Evolutionary conservation across 1,140 invertebrate genomes (phyloP).

Genomic region (Lepidurus couesii): DNA sequence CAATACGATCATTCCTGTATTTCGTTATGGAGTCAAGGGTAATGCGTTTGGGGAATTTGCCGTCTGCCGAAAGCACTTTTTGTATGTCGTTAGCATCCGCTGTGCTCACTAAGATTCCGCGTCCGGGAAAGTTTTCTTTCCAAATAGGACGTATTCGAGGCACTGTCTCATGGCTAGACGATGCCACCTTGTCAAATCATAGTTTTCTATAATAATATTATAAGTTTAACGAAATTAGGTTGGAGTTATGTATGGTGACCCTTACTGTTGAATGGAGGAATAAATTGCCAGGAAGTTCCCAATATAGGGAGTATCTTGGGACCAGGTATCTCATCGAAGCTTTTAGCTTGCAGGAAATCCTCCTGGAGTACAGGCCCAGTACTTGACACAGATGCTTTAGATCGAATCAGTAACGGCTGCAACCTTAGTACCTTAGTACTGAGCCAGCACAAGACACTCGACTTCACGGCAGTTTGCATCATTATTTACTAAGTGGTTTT

Average conservation of each 20-base stretch:
- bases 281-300: constrained; percentile 74
- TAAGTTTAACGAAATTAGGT: background rate
- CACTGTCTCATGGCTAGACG: background rate
- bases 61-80: constrained; percentile 65
- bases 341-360: constrained; percentile 44
- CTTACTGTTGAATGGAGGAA: constrained; percentile 44
- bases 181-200: background rate
- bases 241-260: background rate
- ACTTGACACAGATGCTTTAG: too few relatives aligned
- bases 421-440: too few relatives aligned
- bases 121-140: constrained; percentile 46
- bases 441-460: too few relatives aligned
- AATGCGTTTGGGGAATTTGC: constrained; percentile 65
- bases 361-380: too few relatives aligned
- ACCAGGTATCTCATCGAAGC: constrained; percentile 66
- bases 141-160: constrained; percentile 20
- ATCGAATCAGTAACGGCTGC: too few relatives aligned
- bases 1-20: constrained; percentile 29
- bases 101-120: constrained; percentile 70
- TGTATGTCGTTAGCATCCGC: constrained; percentile 69
- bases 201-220: background rate
- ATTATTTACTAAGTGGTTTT: too few relatives aligned
- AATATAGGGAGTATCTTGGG: constrained; percentile 66
- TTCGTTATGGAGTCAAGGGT: constrained; percentile 30
- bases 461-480: too few relatives aligned